phyloP scores from a whole-genome alignment of 2,888 invertebrate genomes.

The Rhingia rostrata region DNA sequence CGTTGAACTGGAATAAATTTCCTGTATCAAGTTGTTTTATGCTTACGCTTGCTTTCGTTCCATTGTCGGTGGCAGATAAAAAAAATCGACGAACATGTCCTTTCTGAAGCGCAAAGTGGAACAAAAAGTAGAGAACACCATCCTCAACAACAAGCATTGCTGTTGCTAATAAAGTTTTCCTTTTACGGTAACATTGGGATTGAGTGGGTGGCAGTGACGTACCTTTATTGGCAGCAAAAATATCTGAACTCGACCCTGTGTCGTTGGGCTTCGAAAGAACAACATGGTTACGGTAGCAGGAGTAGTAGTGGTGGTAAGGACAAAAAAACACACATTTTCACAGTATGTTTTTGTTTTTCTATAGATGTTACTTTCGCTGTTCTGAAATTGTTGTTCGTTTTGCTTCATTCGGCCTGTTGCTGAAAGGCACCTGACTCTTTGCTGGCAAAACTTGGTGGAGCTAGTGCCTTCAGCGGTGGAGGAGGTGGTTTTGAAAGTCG shows the following conservation, averaged over 20 bases:
- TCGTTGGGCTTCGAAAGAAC: neutral
- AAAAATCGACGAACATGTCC: neutral
- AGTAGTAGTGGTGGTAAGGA: neutral
- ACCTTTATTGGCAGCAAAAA: constrained; percentile 45
- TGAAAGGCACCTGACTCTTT: constrained; percentile 39
- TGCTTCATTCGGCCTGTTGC: constrained; percentile 54
- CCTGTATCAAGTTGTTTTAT: constrained; percentile 16
- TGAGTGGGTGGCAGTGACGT: neutral
- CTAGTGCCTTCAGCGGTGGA: constrained; percentile 9
- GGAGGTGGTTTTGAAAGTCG: constrained; percentile 16
- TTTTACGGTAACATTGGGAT: constrained; percentile 1
- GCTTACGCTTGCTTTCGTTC: constrained; percentile 10
- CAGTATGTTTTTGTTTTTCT: constrained; percentile 1
- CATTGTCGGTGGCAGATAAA: neutral
- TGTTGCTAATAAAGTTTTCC: constrained; percentile 33
- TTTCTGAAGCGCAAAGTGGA: neutral
- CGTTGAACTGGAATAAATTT: constrained; percentile 33
- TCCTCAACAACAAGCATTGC: constrained; percentile 37
- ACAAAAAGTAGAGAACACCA: constrained; percentile 2
- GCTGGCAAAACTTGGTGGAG: constrained; percentile 41
- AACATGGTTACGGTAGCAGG: neutral
- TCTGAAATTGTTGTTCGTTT: neutral
- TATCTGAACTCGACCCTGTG: constrained; percentile 34
- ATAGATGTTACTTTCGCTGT: neutral
- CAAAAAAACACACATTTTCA: constrained; percentile 28